These are phyloP conservation scores for Conus ventricosus DNA, from an alignment of 1,140 invertebrate genomes.

Conservation along the genomic window DNA sequence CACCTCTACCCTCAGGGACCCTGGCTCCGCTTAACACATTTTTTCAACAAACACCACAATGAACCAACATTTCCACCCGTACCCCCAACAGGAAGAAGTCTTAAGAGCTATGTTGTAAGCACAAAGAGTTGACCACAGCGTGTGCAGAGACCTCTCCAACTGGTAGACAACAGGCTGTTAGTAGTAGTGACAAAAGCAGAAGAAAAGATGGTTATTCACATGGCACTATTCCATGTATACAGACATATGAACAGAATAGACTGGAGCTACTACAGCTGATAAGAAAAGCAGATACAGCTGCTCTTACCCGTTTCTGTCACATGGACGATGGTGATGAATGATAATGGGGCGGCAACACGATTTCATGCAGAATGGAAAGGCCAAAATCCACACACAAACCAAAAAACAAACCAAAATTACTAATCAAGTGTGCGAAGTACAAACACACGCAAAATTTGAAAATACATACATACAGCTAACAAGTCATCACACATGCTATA, in stretches of 20 bases:
- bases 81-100: too few species aligned
- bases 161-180: too few species aligned
- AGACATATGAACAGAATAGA: too few species aligned
- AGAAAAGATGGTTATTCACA: too few species aligned
- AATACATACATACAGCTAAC: background rate
- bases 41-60: background rate
- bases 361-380: constrained; percentile 5
- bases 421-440: background rate
- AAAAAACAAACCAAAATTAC: background rate
- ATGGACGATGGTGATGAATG: background rate
- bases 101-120: too few species aligned
- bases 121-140: too few species aligned
- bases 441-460: background rate
- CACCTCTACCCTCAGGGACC: background rate
- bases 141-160: too few species aligned
- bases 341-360: background rate
- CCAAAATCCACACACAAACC: background rate
- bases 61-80: too few species aligned
- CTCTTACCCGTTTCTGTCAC: constrained; percentile 27
- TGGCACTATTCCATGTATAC: too few species aligned
- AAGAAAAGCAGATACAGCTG: background rate
- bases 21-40: background rate
- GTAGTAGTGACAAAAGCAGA: too few species aligned
- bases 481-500: background rate
- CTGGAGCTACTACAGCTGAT: too few species aligned